These are phyloP conservation scores for Phasia obesa DNA, from an alignment of 2,888 invertebrate species.

Conservation along the genomic window DNA sequence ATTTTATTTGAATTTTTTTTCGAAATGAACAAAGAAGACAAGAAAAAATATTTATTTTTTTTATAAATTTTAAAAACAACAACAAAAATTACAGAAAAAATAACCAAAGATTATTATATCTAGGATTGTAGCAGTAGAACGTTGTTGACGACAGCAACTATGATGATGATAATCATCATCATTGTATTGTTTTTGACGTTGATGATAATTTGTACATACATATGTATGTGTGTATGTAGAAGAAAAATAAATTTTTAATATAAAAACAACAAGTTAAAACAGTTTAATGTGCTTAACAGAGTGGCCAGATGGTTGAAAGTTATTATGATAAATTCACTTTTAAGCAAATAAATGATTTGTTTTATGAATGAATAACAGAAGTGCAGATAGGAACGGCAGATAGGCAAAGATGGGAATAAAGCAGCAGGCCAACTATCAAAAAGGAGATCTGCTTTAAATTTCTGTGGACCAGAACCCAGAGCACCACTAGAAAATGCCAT, in stretches of 20 bases:
- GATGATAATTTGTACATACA: slow-evolving; percentile 10
- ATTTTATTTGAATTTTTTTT: slow-evolving; percentile 20
- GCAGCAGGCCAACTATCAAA: no score
- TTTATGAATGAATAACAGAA: no score
- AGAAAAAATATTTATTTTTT: slow-evolving; percentile 22
- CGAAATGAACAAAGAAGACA: slow-evolving; percentile 43
- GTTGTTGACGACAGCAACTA: slow-evolving; percentile 26
- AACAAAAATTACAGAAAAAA: slow-evolving; percentile 39
- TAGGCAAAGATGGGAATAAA: no score
- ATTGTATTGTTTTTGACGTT: neutral
- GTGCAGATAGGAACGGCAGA: no score
- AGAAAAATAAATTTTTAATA: neutral
- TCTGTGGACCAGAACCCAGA: no score
- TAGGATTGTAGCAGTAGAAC: neutral
- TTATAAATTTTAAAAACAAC: slow-evolving; percentile 3
- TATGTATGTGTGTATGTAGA: neutral
- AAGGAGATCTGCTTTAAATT: no score
- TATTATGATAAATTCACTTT: no score
- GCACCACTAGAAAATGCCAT: no score
- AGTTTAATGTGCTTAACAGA: no score
- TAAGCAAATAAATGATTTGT: no score
- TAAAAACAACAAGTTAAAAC: no score
- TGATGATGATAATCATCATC: slow-evolving; percentile 2
- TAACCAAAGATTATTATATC: slow-evolving; percentile 24
- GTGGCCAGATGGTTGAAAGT: no score